Evolutionary conservation across 2,797 vertebrate species (phyloP).

Genomic region (Pseudochaenichthys georgianus): DNA sequence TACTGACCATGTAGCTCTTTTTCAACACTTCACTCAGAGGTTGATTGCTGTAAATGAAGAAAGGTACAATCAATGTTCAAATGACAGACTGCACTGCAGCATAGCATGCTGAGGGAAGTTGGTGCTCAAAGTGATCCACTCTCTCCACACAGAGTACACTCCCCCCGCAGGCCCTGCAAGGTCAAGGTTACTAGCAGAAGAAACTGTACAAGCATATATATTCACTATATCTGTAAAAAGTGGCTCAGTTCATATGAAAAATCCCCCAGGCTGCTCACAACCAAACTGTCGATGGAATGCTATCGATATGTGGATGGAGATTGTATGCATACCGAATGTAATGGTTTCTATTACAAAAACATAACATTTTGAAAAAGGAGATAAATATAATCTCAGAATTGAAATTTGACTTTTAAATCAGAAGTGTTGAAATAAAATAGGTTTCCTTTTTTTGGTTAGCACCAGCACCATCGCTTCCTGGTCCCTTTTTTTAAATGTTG

Average conservation of each 20-base stretch:
- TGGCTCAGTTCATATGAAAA: constrained; percentile 30
- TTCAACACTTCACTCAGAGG: constrained; percentile 18
- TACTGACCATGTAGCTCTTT: constrained; percentile 8
- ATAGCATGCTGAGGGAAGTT: constrained; percentile 42
- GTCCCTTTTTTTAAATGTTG: no score
- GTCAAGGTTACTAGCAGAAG: constrained; percentile 74
- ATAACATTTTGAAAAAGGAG: neutral
- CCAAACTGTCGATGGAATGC: constrained; percentile 27
- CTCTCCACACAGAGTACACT: constrained; percentile 33
- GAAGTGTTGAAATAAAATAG: no score
- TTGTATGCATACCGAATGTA: constrained; percentile 9
- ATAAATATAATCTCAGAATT: no score
- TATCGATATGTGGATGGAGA: constrained; percentile 46
- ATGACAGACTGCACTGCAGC: constrained; percentile 58
- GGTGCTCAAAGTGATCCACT: constrained; percentile 47
- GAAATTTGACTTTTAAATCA: no score
- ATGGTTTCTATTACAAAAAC: constrained; percentile 12
- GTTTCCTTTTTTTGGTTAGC: no score
- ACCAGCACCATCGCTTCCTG: no score
- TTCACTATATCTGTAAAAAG: constrained; percentile 54
- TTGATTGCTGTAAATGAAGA: constrained; percentile 78
- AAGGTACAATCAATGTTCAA: constrained; percentile 62
- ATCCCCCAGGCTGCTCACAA: constrained; percentile 7
- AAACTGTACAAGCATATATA: constrained; percentile 56
- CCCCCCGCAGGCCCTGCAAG: constrained; percentile 58